phyloP scores from a whole-genome alignment of 1,140 invertebrate genomes.

The Sycophaga agraensis region DNA sequence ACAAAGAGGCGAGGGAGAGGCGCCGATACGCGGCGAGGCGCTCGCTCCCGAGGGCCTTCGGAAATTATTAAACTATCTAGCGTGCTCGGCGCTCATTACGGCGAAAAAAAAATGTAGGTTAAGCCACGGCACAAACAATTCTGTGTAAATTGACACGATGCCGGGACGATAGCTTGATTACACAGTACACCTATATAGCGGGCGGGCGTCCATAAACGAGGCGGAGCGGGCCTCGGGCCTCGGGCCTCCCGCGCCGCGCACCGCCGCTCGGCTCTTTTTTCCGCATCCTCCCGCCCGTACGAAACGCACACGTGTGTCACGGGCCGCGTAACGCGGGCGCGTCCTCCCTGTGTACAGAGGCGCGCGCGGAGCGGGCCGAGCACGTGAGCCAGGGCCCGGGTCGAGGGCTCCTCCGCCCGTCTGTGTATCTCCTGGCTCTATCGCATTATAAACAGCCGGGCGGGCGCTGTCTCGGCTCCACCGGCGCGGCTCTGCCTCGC shows the following conservation, averaged over 20 bases:
- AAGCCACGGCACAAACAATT: background rate
- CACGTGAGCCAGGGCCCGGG: too few relatives aligned
- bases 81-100: background rate
- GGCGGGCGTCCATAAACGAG: background rate
- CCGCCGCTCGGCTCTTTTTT: background rate
- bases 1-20: too few relatives aligned
- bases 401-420: too few relatives aligned
- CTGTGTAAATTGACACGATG: constrained; percentile 19
- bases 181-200: background rate
- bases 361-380: too few relatives aligned
- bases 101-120: constrained; percentile 18
- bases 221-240: too few relatives aligned
- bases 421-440: background rate
- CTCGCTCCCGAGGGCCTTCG: background rate
- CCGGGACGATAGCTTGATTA: constrained; percentile 21
- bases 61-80: background rate
- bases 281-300: background rate
- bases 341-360: too few relatives aligned
- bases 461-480: background rate
- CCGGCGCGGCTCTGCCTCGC: background rate
- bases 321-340: background rate
- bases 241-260: too few relatives aligned
- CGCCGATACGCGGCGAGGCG: too few relatives aligned
- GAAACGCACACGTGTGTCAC: constrained; percentile 3
- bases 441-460: background rate